These are phyloP conservation scores for Rhinichthys klamathensis DNA, from an alignment of 2,113 vertebrate species.

Conservation along the genomic window DNA sequence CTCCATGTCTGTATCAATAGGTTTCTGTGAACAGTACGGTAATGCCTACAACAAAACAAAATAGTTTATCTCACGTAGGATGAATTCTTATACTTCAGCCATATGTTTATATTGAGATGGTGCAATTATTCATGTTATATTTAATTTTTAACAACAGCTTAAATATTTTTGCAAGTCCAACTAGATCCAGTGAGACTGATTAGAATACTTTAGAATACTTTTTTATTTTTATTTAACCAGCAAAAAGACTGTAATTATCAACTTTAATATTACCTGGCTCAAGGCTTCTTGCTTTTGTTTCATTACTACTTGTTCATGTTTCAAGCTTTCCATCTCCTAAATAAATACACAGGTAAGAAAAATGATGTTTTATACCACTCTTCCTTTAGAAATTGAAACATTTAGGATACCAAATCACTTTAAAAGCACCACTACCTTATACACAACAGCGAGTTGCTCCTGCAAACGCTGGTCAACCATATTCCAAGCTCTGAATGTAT, in stretches of 20 bases:
- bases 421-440: slow-evolving; percentile 10
- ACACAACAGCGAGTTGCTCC: slow-evolving; percentile 42
- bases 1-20: neutral
- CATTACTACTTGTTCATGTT: slow-evolving; percentile 60
- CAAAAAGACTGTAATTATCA: neutral
- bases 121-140: neutral
- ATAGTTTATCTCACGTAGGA: neutral
- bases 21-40: slow-evolving; percentile 33
- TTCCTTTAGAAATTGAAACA: neutral
- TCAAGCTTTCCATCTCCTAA: slow-evolving; percentile 59
- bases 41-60: slow-evolving; percentile 40
- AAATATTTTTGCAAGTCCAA: neutral
- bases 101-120: neutral
- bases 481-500: slow-evolving; percentile 28
- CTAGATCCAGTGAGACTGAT: too few relatives aligned
- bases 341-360: slow-evolving; percentile 29
- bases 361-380: neutral
- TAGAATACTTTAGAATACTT: too few relatives aligned
- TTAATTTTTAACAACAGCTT: too few relatives aligned
- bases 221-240: too few relatives aligned
- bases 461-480: slow-evolving; percentile 29
- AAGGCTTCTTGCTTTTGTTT: slow-evolving; percentile 61
- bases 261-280: slow-evolving; percentile 56
- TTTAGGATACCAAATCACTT: neutral
- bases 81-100: neutral